Percentiles rank a stretch among this genome's conserved stretches.
These are phyloP conservation scores for Anthophora plumipes DNA, from an alignment of 2,888 invertebrate species.

Conservation along the genomic window DNA sequence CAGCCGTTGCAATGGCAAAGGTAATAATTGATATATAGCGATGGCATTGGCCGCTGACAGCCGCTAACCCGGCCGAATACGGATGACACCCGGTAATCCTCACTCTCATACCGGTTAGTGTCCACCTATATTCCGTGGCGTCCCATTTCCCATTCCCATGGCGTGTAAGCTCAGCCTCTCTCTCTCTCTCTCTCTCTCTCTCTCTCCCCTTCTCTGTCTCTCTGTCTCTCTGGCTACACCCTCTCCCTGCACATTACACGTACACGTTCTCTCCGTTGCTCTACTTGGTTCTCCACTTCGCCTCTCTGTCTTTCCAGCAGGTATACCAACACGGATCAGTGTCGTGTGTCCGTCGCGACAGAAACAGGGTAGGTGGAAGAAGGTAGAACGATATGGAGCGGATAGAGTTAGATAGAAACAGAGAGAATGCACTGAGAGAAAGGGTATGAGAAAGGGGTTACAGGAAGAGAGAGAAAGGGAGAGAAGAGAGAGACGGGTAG, in stretches of 20 bases:
- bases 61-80: constrained; percentile 83
- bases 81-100: constrained; percentile 83
- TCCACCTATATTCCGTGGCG: constrained; percentile 78
- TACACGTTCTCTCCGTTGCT: constrained; percentile 37
- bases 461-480: constrained; percentile 3
- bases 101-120: constrained; percentile 81
- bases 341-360: constrained; percentile 62
- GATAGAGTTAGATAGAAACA: constrained; percentile 28
- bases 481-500: constrained; percentile 21
- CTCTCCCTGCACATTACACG: constrained; percentile 26
- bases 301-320: constrained; percentile 9
- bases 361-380: constrained; percentile 31
- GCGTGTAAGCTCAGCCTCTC: constrained; percentile 68
- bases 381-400: constrained; percentile 15
- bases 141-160: constrained; percentile 77
- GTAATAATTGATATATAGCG: constrained; percentile 82
- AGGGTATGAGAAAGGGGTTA: constrained; percentile 9
- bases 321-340: constrained; percentile 48
- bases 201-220: constrained; percentile 29
- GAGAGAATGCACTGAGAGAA: constrained; percentile 35
- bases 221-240: constrained; percentile 5
- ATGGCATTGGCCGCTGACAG: constrained; percentile 82
- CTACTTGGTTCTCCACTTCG: neutral
- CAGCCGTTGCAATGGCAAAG: constrained; percentile 72
- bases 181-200: constrained; percentile 56